These are phyloP conservation scores for Phrynocephalus vlangalii DNA, from an alignment of 2,797 vertebrate species.

Conservation along the genomic window DNA sequence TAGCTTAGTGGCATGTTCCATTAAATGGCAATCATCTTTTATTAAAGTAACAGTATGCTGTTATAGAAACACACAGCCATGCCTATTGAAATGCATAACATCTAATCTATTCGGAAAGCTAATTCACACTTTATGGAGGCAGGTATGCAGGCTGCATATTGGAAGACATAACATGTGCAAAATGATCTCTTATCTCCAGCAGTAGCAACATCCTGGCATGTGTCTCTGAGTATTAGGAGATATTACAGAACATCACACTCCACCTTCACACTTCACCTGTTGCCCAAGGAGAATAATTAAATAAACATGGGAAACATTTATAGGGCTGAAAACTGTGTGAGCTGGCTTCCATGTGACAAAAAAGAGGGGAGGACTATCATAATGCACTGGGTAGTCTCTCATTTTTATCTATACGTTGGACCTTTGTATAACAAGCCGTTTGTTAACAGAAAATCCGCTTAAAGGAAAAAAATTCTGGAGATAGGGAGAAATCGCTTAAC, in stretches of 20 bases:
- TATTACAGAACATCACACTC: neutral
- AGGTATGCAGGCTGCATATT: neutral
- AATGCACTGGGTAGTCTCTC: neutral
- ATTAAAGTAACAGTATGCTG: constrained; percentile 20
- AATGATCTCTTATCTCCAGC: neutral
- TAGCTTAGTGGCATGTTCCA: constrained; percentile 63
- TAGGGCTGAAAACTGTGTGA: neutral
- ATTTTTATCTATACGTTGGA: neutral
- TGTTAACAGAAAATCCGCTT: too few relatives aligned
- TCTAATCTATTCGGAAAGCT: constrained; percentile 4
- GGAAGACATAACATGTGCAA: neutral
- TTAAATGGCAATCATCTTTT: constrained; percentile 57
- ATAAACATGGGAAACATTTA: neutral
- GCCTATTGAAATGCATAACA: neutral
- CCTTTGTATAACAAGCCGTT: too few relatives aligned
- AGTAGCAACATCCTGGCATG: too few relatives aligned
- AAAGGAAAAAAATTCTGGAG: too few relatives aligned
- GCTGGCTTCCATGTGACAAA: neutral
- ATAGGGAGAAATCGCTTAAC: too few relatives aligned
- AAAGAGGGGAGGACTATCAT: neutral
- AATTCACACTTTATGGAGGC: neutral
- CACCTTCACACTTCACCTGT: neutral
- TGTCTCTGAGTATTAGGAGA: neutral
- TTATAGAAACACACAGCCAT: constrained; percentile 51
- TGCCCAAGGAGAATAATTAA: neutral